These are phyloP conservation scores for Drosophila prolongata DNA, from an alignment of 2,888 invertebrate genomes.

Conservation along the genomic window DNA sequence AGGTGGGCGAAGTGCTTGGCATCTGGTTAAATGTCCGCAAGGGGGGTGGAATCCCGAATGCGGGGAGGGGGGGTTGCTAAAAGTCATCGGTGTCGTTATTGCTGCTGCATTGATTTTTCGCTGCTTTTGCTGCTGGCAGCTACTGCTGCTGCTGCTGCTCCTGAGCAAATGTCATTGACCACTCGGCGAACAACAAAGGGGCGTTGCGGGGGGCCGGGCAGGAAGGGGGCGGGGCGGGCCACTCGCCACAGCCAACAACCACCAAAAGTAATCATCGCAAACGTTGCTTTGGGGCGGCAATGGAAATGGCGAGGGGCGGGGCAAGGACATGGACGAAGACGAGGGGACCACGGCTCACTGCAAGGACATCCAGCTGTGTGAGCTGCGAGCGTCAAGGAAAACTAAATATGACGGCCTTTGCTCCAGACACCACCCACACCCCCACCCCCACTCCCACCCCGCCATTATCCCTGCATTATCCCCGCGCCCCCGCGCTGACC, in stretches of 20 bases:
- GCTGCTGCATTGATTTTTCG: constrained; percentile 66
- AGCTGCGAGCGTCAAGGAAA: constrained; percentile 46
- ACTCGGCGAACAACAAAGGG: constrained; percentile 71
- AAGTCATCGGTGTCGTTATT: constrained; percentile 16
- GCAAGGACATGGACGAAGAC: neutral
- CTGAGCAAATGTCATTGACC: constrained; percentile 73
- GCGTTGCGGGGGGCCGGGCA: constrained; percentile 48
- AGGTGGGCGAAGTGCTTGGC: constrained; percentile 17
- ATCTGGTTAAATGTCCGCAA: constrained; percentile 13
- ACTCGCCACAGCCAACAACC: constrained; percentile 62
- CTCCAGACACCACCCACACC: neutral
- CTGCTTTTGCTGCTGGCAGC: constrained; percentile 11
- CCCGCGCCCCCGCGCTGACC: constrained; percentile 12
- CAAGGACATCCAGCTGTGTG: constrained; percentile 48
- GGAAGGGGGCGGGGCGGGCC: constrained; percentile 1
- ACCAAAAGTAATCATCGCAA: constrained; percentile 76
- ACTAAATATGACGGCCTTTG: constrained; percentile 51
- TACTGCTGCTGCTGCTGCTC: constrained; percentile 34
- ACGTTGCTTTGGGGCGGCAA: constrained; percentile 53
- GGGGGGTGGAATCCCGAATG: neutral
- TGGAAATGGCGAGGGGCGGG: constrained; percentile 1
- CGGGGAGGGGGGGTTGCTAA: neutral
- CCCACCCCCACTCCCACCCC: neutral
- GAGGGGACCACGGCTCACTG: neutral
- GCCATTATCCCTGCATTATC: neutral